phyloP scores from a whole-genome alignment of 1,140 invertebrate species.

The Eueides isabella region DNA sequence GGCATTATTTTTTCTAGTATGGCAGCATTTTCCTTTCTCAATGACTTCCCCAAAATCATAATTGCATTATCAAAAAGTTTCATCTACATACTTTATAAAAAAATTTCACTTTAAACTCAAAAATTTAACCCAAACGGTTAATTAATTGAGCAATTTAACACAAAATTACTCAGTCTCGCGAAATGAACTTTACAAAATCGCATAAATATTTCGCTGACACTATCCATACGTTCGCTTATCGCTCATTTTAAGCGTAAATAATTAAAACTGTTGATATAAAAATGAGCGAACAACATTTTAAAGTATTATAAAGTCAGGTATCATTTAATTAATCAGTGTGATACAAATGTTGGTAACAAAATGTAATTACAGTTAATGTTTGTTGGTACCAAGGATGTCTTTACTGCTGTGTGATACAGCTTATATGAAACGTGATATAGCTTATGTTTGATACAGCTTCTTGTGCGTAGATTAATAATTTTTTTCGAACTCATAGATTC shows the following conservation, averaged over 20 bases:
- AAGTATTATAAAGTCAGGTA: constrained; percentile 49
- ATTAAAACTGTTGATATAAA: constrained; percentile 52
- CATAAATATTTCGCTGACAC: constrained; percentile 19
- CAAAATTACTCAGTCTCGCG: constrained; percentile 8
- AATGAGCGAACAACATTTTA: constrained; percentile 47
- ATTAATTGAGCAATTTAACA: constrained; percentile 22
- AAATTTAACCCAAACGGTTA: constrained; percentile 9
- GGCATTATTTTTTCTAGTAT: too few species aligned
- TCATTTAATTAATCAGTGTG: constrained; percentile 68
- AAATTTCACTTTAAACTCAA: background rate
- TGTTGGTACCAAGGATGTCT: background rate
- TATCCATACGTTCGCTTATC: constrained; percentile 18
- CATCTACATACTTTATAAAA: background rate
- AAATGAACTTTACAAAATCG: constrained; percentile 21
- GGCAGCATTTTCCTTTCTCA: too few species aligned
- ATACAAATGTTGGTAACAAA: constrained; percentile 50
- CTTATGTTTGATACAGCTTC: too few species aligned
- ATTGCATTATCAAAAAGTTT: background rate
- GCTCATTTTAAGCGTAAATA: constrained; percentile 29
- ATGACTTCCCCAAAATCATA: too few species aligned
- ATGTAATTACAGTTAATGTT: constrained; percentile 46
- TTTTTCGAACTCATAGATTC: too few species aligned
- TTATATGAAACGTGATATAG: background rate
- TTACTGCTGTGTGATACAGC: background rate
- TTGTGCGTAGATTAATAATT: too few species aligned